phyloP scores from a whole-genome alignment of 2,113 vertebrate species.

The Accipiter virgatus region DNA sequence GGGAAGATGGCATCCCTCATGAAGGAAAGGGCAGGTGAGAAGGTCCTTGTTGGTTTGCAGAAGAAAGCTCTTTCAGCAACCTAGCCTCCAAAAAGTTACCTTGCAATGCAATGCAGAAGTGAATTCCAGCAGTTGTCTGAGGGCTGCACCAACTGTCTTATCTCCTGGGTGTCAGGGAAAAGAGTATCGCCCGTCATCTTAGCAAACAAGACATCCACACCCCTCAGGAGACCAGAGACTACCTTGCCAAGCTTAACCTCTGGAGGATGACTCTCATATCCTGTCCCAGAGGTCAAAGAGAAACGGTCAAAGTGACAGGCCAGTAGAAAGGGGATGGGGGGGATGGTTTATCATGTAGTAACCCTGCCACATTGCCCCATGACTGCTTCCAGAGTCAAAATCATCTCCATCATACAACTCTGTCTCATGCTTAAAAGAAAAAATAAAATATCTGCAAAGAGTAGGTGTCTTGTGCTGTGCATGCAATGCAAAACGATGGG shows the following conservation, averaged over 20 bases:
- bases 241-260: background rate
- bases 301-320: background rate
- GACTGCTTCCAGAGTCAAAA: background rate
- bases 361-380: background rate
- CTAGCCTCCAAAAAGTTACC: background rate
- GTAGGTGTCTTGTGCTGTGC: background rate
- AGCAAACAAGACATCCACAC: background rate
- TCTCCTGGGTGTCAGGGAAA: background rate
- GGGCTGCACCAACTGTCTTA: background rate
- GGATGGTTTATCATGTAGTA: too few species aligned
- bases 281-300: background rate
- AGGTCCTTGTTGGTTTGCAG: background rate
- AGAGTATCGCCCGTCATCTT: too few species aligned
- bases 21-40: background rate
- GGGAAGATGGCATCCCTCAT: background rate
- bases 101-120: background rate
- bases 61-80: background rate
- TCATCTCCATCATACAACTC: background rate
- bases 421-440: background rate
- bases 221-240: background rate
- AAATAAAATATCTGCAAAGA: background rate
- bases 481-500: background rate
- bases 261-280: background rate
- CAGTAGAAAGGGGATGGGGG: background rate
- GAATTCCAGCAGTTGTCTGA: background rate